Evolutionary conservation across 92 coral and sea anemone species (phyloP).

Genomic region (Zoanthus sociatus): DNA sequence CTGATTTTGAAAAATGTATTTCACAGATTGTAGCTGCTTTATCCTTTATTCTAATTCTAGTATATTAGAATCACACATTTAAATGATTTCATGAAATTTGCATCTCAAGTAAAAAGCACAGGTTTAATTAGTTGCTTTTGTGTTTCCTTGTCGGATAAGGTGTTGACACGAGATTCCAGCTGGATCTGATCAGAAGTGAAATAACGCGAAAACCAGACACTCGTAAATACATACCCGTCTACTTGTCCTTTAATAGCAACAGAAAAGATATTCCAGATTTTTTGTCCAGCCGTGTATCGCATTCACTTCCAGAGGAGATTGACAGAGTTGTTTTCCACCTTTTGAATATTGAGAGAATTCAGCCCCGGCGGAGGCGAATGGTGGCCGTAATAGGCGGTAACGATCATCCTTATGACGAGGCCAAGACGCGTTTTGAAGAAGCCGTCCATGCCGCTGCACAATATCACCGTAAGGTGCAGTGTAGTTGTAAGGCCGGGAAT

Average conservation of each 20-base stretch:
- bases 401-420: conserved; percentile 76
- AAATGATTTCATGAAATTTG: no score
- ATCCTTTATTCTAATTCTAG: no score
- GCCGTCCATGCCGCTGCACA: conserved; percentile 49
- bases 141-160: conserved; percentile 39
- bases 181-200: conserved; percentile 78
- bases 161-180: conserved; percentile 69
- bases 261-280: conserved; percentile 72
- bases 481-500: not conserved
- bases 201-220: conserved; percentile 73
- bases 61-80: no score
- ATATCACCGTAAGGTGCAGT: not conserved
- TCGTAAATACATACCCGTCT: conserved; percentile 75
- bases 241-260: conserved; percentile 73
- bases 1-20: no score
- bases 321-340: conserved; percentile 78
- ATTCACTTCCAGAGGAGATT: conserved; percentile 72
- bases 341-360: conserved; percentile 76
- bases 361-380: conserved; percentile 75
- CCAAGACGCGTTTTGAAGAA: conserved; percentile 64
- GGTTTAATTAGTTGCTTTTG: not conserved
- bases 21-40: no score
- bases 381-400: conserved; percentile 79
- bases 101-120: no score
- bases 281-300: conserved; percentile 66